Evolutionary conservation across 1,140 invertebrate genomes (phyloP).

Genomic region (Cotesia chilonis): DNA sequence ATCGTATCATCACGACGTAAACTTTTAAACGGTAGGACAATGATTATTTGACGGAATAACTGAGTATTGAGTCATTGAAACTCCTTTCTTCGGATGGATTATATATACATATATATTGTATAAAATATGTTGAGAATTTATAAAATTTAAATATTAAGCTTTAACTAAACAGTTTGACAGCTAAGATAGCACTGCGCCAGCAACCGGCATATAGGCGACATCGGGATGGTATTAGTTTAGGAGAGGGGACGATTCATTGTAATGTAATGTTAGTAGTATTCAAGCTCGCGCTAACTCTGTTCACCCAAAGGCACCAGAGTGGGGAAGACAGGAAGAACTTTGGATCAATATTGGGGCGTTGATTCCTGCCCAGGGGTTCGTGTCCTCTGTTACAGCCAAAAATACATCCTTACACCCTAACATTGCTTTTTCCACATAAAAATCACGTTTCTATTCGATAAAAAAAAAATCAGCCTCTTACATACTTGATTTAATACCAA

Average conservation of each 20-base stretch:
- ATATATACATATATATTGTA: too few species aligned
- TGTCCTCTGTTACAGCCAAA: too few species aligned
- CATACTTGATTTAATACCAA: neutral
- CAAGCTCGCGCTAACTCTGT: constrained; percentile 10
- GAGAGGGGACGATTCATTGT: constrained; percentile 40
- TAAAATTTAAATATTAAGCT: neutral
- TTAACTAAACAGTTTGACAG: constrained; percentile 54
- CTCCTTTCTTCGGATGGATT: too few species aligned
- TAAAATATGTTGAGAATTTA: neutral
- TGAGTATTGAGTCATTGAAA: neutral
- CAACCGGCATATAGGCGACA: constrained; percentile 50
- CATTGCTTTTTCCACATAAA: neutral
- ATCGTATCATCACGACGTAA: constrained; percentile 7
- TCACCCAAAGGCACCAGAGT: constrained; percentile 12
- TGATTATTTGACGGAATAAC: neutral
- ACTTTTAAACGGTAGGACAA: constrained; percentile 36
- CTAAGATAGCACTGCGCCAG: constrained; percentile 53
- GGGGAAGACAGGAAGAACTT: constrained; percentile 14
- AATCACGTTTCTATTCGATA: neutral
- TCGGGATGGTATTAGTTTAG: constrained; percentile 15
- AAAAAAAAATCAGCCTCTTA: neutral
- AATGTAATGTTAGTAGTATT: constrained; percentile 12
- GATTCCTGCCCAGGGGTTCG: too few species aligned
- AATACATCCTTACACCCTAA: neutral
- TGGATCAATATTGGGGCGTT: constrained; percentile 38